Conservation (phyloP, 2,113 vertebrate species). For the Pristiophorus japonicus region DNA sequence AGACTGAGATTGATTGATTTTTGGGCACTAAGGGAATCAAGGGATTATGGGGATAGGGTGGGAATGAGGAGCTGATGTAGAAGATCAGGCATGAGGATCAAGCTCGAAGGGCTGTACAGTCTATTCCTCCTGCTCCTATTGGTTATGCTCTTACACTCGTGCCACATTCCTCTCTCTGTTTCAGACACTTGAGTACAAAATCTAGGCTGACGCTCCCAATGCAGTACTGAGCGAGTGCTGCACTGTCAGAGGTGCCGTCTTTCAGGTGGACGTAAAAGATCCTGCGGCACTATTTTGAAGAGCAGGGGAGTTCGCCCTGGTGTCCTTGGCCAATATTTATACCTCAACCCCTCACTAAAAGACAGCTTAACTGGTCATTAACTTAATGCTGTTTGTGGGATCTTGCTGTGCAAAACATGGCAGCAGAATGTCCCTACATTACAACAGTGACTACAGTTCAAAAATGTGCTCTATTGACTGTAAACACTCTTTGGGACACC, state of each 20-base stretch:
- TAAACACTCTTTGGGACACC: too few relatives aligned
- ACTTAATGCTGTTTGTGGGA: too few relatives aligned
- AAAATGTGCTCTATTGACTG: too few relatives aligned
- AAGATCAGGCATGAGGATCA: not conserved
- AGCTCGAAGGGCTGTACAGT: not conserved
- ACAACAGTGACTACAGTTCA: too few relatives aligned
- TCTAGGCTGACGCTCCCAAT: not conserved
- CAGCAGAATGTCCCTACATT: too few relatives aligned
- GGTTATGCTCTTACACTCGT: not conserved
- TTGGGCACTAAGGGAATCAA: not conserved
- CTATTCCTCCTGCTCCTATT: not conserved
- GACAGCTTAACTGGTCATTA: too few relatives aligned
- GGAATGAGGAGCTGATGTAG: not conserved
- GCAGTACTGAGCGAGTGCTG: not conserved
- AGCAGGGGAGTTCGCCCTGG: not conserved
- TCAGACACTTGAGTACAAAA: not conserved
- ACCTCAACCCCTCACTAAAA: too few relatives aligned
- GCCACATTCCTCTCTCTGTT: not conserved
- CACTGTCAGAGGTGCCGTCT: not conserved
- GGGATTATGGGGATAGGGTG: not conserved
- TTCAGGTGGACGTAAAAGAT: not conserved
- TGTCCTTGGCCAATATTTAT: not conserved
- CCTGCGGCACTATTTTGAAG: too few relatives aligned
- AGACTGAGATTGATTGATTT: too few relatives aligned
- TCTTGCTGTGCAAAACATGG: too few relatives aligned